Evolutionary conservation across 2,888 invertebrate genomes (phyloP).

Genomic region (Hipparchia sbordonii): DNA sequence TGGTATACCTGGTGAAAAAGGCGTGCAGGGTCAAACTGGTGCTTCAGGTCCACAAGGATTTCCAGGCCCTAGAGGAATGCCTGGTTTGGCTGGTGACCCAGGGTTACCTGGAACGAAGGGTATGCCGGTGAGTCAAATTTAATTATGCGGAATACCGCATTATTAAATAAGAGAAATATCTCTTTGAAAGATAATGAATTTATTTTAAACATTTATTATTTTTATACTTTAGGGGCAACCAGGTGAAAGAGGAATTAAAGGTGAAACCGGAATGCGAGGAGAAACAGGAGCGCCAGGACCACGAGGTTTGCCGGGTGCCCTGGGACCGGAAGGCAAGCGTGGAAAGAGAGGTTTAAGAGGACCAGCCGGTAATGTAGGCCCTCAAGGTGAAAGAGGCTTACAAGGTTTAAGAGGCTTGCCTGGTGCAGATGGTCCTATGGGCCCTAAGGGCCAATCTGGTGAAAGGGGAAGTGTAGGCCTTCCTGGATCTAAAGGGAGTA

Average conservation of each 20-base stretch:
- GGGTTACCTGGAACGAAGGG: slow-evolving; percentile 90
- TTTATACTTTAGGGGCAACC: slow-evolving; percentile 83
- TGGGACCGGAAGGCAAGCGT: slow-evolving; percentile 91
- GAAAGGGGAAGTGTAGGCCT: slow-evolving; percentile 84
- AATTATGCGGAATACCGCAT: background rate
- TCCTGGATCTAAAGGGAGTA: slow-evolving; percentile 83
- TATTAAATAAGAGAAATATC: background rate
- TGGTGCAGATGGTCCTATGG: slow-evolving; percentile 89
- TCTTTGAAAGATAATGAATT: background rate
- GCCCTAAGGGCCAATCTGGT: slow-evolving; percentile 89
- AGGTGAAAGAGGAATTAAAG: slow-evolving; percentile 91
- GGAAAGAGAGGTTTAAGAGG: slow-evolving; percentile 91
- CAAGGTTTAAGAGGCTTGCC: slow-evolving; percentile 87
- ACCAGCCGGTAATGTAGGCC: slow-evolving; percentile 88
- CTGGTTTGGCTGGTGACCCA: slow-evolving; percentile 88
- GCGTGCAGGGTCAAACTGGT: slow-evolving; percentile 88
- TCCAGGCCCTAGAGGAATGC: slow-evolving; percentile 90
- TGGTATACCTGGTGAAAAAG: slow-evolving; percentile 91
- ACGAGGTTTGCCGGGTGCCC: slow-evolving; percentile 88
- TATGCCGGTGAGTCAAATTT: slow-evolving; percentile 80
- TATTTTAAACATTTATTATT: background rate
- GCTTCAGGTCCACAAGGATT: slow-evolving; percentile 90
- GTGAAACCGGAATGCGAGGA: slow-evolving; percentile 89
- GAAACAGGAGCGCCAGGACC: slow-evolving; percentile 88
- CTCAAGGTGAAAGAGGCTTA: slow-evolving; percentile 88